These are phyloP conservation scores for Nasua narica DNA, from an alignment of 2,797 vertebrate genomes.

Conservation along the genomic window DNA sequence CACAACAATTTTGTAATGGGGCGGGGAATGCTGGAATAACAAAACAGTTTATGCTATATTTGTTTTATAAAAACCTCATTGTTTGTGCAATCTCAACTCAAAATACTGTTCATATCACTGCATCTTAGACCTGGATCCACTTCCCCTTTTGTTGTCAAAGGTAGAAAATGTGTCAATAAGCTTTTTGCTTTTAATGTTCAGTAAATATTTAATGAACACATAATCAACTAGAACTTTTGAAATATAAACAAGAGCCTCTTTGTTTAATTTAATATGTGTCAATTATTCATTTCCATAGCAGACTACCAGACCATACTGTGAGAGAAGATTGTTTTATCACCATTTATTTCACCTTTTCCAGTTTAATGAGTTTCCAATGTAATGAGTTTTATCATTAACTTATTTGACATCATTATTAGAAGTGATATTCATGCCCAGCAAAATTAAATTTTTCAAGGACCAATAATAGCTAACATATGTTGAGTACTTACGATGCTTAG, in stretches of 20 bases:
- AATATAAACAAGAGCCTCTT: slow-evolving; percentile 56
- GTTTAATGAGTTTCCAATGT: slow-evolving; percentile 59
- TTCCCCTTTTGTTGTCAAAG: slow-evolving; percentile 34
- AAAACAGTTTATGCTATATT: slow-evolving; percentile 11
- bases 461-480: slow-evolving; percentile 51
- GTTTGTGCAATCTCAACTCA: slow-evolving; percentile 24
- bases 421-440: slow-evolving; percentile 35
- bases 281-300: slow-evolving; percentile 62
- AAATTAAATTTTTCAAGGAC: slow-evolving; percentile 58
- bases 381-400: slow-evolving; percentile 61
- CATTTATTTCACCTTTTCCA: slow-evolving; percentile 59
- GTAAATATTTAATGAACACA: slow-evolving; percentile 68
- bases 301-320: slow-evolving; percentile 35
- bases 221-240: slow-evolving; percentile 56
- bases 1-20: not conserved
- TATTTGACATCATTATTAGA: slow-evolving; percentile 47
- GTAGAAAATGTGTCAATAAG: slow-evolving; percentile 57
- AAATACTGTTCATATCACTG: slow-evolving; percentile 45
- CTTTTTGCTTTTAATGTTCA: slow-evolving; percentile 49
- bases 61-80: slow-evolving; percentile 33
- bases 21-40: not conserved
- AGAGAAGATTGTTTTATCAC: slow-evolving; percentile 58
- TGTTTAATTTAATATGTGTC: slow-evolving; percentile 50
- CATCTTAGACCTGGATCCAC: slow-evolving; percentile 15
- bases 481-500: not conserved